Evolutionary conservation across 1,140 invertebrate genomes (phyloP), one percentile per base, ranked within the genome.

Genomic region (Marisa cornuarietis): DNA sequence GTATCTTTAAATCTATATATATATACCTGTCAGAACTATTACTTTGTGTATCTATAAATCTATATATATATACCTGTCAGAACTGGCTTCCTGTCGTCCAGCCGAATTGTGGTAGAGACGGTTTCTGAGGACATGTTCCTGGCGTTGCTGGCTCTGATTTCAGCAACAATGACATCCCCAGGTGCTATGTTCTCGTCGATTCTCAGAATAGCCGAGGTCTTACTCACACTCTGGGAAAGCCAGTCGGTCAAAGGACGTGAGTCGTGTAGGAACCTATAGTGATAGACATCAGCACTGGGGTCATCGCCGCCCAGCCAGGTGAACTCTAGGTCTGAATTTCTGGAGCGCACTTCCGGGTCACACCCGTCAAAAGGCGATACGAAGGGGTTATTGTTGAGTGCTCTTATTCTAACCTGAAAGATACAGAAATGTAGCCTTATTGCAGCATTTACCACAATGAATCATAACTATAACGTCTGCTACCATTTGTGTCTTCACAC

Each of bases 61-160:
- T 58, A 14, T 11, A 9, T 6, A 11, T 58, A 1, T 6, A 18
- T 61, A 79, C 78, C 78, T 79, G 78, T 79, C 24, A 74, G 71
- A 11, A 22, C 52, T 49, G 78, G 78, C 54, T 20, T 52, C 5
- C 52, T 22, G 31, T 72, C 71, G n/a, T 79, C 78, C 71, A 79
- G 24, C 14, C 20, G 22, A 31, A 74, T 61, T 11, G 78, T 49
- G 20, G 58, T 58, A 26, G 78, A 79, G n/a, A 74, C 16, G 8
- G 49, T 51, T 14, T 79, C 71, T 22, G 69, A 72, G 18, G 51
- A 65, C 71, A 73, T 61, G 13, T 74, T n/a, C 16, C 78, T 58
- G 13, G 9, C 62, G 49, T 79, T 74, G 9, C 65, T 71, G 42
- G 78, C 78, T 26, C 20, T 24, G 11, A 79, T 24, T 51, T 73